Base-by-base conservation (phyloP, 2,797 vertebrate species). In the Malurus splendens region DNA sequence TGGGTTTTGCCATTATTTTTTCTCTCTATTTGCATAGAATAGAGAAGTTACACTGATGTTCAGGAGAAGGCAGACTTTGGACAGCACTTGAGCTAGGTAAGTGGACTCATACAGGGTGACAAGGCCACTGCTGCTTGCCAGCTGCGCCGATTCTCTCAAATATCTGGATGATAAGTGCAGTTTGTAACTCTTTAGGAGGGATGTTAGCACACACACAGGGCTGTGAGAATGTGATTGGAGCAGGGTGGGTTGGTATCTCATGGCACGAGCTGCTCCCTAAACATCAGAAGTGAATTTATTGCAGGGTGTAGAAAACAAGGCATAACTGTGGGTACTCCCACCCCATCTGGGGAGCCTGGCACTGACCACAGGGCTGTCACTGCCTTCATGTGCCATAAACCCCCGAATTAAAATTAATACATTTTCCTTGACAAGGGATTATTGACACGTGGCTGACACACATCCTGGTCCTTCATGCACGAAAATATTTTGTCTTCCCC, bases 401-500 rank as follows among this genome's bases (percentile, higher is more conserved):
- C 72, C 42, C 56, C 86, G 84, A 32, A 88, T 60, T 41, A 50
- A 65, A 79, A 62, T 68, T 66, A 86, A 83, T 73, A 27, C 79
- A 30, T 82, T 85, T 93, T 77, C 51, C 52, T 56, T 83, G 33
- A 51, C 60, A 73, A 67, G 44, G 44, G 42, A 71, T 87, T 87
- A 79, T 71, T 92, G 90, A 82, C 75, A 7, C 4, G 23, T 70
- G 87, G 44, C 39, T 92, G 81, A 33, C n/a, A 12, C 30, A 5
- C 55, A 78, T 39, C 64, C 52, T 6, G 27, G 44, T 64, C 48
- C 68, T 85, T 95, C 81, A 47, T 80, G 93, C 38, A 2, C 91
- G 81, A 95, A 96, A 93, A 93, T 62, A 70, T 79, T 89, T 93
- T 83, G 87, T 94, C 92, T 96, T 94, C 87, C 74, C 77, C 90